Conservation (phyloP, 2,888 invertebrate species). For the Salpingus planirostris region DNA sequence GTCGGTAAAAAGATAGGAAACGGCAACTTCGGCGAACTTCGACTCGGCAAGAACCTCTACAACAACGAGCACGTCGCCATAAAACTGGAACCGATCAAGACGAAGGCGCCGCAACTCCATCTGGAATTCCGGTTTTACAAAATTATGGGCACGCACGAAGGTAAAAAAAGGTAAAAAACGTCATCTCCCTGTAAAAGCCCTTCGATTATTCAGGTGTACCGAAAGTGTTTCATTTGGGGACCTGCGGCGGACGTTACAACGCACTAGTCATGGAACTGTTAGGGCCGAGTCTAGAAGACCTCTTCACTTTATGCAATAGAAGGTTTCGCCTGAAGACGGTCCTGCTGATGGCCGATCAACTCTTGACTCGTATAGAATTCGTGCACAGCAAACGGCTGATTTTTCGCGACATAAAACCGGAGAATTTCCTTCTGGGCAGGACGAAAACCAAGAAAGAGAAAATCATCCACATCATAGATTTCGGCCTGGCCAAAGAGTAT, state of each 20-base stretch:
- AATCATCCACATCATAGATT: slow-evolving; percentile 99
- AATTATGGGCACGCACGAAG: slow-evolving; percentile 94
- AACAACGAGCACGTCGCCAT: slow-evolving; percentile 99
- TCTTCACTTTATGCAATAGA: slow-evolving; percentile 63
- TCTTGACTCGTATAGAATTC: slow-evolving; percentile 94
- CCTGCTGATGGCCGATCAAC: slow-evolving; percentile 61
- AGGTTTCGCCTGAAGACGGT: slow-evolving; percentile 65
- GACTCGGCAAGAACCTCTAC: slow-evolving; percentile 99
- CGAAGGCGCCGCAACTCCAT: slow-evolving; percentile 98
- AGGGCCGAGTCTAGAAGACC: slow-evolving; percentile 64
- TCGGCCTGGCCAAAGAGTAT: slow-evolving; percentile 99
- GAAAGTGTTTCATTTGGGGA: slow-evolving; percentile 65
- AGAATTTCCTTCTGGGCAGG: slow-evolving; percentile 99
- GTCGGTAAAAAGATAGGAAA: slow-evolving; percentile 99
- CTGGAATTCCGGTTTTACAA: slow-evolving; percentile 99
- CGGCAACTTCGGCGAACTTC: slow-evolving; percentile 98
- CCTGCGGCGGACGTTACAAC: slow-evolving; percentile 62
- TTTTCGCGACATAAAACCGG: slow-evolving; percentile 99
- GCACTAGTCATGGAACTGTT: slow-evolving; percentile 66
- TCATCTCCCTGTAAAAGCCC: no score
- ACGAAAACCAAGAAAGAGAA: slow-evolving; percentile 96
- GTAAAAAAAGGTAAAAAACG: slow-evolving; percentile 42
- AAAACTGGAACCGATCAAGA: slow-evolving; percentile 99
- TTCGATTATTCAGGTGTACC: slow-evolving; percentile 49
- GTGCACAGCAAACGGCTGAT: slow-evolving; percentile 98